A percentile compares a stretch with the other conserved stretches of the same genome.
These are phyloP conservation scores for Chunga burmeisteri DNA, from an alignment of 2,113 vertebrate species.

Conservation along the genomic window DNA sequence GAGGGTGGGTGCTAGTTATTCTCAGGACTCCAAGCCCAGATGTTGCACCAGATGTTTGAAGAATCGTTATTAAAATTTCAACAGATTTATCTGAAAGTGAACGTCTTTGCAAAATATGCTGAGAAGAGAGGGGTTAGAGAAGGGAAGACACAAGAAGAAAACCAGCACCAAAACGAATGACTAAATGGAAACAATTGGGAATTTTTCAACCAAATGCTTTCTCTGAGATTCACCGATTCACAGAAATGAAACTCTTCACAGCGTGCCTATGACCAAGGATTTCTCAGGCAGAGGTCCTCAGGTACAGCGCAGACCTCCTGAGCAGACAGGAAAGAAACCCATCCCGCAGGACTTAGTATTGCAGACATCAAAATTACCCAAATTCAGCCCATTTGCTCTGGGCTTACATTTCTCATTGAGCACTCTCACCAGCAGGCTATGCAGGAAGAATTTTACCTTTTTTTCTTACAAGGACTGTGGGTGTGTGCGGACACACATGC, in stretches of 20 bases:
- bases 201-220: not conserved
- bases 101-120: not conserved
- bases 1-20: not conserved
- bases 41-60: not conserved
- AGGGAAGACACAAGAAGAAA: not conserved
- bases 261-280: not conserved
- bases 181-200: not conserved
- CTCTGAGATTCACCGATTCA: not conserved
- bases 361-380: not conserved
- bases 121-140: not conserved
- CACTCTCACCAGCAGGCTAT: not conserved
- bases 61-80: not conserved
- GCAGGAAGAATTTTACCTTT: not conserved
- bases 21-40: not conserved
- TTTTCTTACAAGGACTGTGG: not conserved
- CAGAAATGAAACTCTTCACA: not conserved
- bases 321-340: not conserved
- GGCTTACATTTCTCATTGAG: not conserved
- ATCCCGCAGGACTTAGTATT: not conserved
- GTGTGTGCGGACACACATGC: rapidly evolving
- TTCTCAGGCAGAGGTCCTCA: not conserved
- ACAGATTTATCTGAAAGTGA: not conserved
- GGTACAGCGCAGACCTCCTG: not conserved
- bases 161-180: not conserved
- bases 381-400: not conserved